Percentiles rank a stretch among this genome's conserved stretches.
phyloP scores from a whole-genome alignment of 2,113 vertebrate species.

The Salminus brasiliensis region DNA sequence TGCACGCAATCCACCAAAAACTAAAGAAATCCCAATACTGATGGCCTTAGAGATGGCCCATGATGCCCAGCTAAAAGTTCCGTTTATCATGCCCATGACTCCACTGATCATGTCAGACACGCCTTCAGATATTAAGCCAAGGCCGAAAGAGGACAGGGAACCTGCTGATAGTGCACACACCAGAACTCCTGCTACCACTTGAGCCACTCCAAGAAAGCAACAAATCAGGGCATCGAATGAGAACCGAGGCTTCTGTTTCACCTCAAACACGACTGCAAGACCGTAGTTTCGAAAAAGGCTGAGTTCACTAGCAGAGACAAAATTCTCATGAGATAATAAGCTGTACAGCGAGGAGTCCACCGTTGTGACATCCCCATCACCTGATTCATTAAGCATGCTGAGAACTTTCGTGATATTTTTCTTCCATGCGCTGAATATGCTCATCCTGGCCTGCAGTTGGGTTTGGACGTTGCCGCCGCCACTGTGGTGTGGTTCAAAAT shows the following conservation, averaged over 20 bases:
- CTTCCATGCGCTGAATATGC: constrained; percentile 37
- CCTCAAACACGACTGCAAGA: constrained; percentile 49
- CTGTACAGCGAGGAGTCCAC: constrained; percentile 23
- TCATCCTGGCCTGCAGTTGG: constrained; percentile 46
- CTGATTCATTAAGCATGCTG: neutral
- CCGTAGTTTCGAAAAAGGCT: constrained; percentile 44
- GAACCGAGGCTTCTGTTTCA: constrained; percentile 51
- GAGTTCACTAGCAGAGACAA: constrained; percentile 40
- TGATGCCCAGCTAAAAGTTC: constrained; percentile 47
- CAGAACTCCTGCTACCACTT: constrained; percentile 47
- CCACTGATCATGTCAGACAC: constrained; percentile 51
- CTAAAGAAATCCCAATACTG: constrained; percentile 37
- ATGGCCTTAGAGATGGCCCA: constrained; percentile 50
- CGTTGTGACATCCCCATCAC: neutral
- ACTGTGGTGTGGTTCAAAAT: constrained; percentile 10
- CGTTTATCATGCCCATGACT: constrained; percentile 46
- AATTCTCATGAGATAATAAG: constrained; percentile 9
- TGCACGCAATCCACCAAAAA: constrained; percentile 27
- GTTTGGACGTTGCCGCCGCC: constrained; percentile 31
- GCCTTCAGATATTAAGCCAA: constrained; percentile 44
- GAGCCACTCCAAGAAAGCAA: too few species aligned
- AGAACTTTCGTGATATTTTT: constrained; percentile 1
- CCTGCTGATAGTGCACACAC: constrained; percentile 34
- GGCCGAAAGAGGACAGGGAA: constrained; percentile 20
- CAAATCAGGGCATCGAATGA: constrained; percentile 41